A percentile compares a stretch with the other conserved stretches of the same genome.
Evolutionary conservation across 2,888 invertebrate genomes (phyloP).

Genomic region (Tetropium fuscum): DNA sequence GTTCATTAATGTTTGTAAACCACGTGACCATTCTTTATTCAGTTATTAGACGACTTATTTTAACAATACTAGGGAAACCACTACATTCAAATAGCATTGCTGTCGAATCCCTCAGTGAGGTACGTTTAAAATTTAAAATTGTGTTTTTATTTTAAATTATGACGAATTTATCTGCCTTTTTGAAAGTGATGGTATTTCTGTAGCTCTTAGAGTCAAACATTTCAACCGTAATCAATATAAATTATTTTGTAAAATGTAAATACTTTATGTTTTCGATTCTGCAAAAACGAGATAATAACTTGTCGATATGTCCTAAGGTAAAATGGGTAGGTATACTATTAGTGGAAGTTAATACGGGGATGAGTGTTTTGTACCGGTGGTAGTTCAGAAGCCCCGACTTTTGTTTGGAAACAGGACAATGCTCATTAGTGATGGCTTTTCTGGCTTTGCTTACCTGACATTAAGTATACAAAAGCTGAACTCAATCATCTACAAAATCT

Average conservation of each 20-base stretch:
- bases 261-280: slow-evolving; percentile 17
- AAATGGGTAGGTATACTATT: slow-evolving; percentile 46
- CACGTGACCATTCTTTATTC: too few relatives aligned
- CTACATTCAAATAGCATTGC: too few relatives aligned
- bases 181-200: too few relatives aligned
- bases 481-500: slow-evolving; percentile 44
- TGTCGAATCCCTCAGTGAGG: too few relatives aligned
- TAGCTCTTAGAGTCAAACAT: too few relatives aligned
- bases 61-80: too few relatives aligned
- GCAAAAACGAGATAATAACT: slow-evolving; percentile 44
- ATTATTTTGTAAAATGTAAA: background rate
- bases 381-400: slow-evolving; percentile 48
- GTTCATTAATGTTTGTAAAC: too few relatives aligned
- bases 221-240: too few relatives aligned
- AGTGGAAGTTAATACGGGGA: slow-evolving; percentile 58
- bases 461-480: slow-evolving; percentile 44
- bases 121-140: too few relatives aligned
- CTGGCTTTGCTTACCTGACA: slow-evolving; percentile 56
- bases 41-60: too few relatives aligned
- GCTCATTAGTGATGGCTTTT: slow-evolving; percentile 60
- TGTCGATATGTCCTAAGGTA: slow-evolving; percentile 51
- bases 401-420: slow-evolving; percentile 49
- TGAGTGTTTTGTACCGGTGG: slow-evolving; percentile 52
- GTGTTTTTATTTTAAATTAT: too few relatives aligned
- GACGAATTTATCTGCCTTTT: too few relatives aligned